Percentiles rank a stretch among this genome's conserved stretches.
phyloP scores from a whole-genome alignment of 2,888 invertebrate species.

The Scrobipalpa atriplicella region DNA sequence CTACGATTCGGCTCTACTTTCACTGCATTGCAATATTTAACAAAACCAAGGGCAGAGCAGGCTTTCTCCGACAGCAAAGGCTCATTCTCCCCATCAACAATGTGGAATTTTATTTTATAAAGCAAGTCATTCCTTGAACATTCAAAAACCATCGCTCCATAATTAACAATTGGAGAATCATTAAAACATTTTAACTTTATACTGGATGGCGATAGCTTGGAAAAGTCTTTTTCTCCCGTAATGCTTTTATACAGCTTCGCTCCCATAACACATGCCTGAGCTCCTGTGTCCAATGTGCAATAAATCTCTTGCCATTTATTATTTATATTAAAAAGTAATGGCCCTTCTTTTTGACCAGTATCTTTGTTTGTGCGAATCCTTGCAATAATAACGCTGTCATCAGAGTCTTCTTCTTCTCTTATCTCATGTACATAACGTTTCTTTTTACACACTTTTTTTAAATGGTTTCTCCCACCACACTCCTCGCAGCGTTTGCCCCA shows the following conservation, averaged over 20 bases:
- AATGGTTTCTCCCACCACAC: slow-evolving; percentile 17
- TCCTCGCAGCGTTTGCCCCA: slow-evolving; percentile 9
- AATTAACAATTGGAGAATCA: slow-evolving; percentile 18
- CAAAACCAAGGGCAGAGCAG: slow-evolving; percentile 22
- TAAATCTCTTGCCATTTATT: neutral
- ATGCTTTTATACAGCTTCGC: neutral
- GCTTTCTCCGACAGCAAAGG: slow-evolving; percentile 28
- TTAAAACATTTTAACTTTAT: neutral
- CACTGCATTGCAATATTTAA: slow-evolving; percentile 24
- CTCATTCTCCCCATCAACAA: slow-evolving; percentile 24
- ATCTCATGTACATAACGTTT: slow-evolving; percentile 22
- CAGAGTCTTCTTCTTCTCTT: slow-evolving; percentile 12
- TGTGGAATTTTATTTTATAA: slow-evolving; percentile 25
- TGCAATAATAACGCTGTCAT: slow-evolving; percentile 14
- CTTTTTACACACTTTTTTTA: slow-evolving; percentile 22
- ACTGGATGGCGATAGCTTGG: neutral
- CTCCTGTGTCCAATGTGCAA: slow-evolving; percentile 3
- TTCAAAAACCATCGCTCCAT: slow-evolving; percentile 17
- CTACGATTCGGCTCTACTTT: neutral
- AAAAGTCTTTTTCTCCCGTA: neutral
- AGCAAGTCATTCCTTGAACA: neutral
- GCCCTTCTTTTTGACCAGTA: neutral
- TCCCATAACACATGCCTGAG: neutral
- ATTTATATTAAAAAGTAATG: neutral
- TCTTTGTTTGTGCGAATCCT: neutral